Conservation (phyloP, 2,888 invertebrate species). For the Muscina levida region DNA sequence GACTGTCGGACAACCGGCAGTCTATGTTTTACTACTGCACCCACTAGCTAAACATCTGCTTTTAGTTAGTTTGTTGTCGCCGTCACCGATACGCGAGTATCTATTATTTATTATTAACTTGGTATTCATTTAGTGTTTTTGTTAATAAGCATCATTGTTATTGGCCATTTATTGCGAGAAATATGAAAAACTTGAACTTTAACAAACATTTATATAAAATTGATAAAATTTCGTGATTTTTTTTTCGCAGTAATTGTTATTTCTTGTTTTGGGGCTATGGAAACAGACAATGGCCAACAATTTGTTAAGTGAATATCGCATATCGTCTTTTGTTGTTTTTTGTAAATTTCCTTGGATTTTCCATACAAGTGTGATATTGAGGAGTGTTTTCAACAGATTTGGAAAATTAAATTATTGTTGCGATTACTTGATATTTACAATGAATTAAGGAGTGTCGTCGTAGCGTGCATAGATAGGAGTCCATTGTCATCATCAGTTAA, state of each 20-base stretch:
- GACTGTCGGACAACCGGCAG: background rate
- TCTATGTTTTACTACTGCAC: slow-evolving; percentile 51
- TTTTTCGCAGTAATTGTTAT: slow-evolving; percentile 15
- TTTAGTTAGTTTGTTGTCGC: slow-evolving; percentile 34
- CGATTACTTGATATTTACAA: slow-evolving; percentile 21
- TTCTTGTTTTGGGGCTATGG: background rate
- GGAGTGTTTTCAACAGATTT: slow-evolving; percentile 51
- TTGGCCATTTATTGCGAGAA: slow-evolving; percentile 49
- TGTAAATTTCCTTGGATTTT: background rate
- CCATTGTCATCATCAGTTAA: background rate
- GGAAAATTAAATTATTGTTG: slow-evolving; percentile 12
- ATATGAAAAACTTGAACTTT: slow-evolving; percentile 66
- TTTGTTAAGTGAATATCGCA: slow-evolving; percentile 38
- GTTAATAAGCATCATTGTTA: slow-evolving; percentile 52
- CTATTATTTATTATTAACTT: slow-evolving; percentile 19
- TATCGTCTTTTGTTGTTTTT: background rate
- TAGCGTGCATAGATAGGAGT: background rate
- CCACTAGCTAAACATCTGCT: slow-evolving; percentile 62
- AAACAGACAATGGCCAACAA: slow-evolving; percentile 20
- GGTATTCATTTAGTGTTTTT: background rate
- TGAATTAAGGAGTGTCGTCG: slow-evolving; percentile 57
- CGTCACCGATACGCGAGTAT: background rate
- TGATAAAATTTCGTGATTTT: slow-evolving; percentile 46
- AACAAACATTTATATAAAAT: slow-evolving; percentile 29
- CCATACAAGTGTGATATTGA: slow-evolving; percentile 32